These are phyloP conservation scores for Taeniopygia guttata DNA, from an alignment of 2,797 vertebrate species.

Conservation along the genomic window DNA sequence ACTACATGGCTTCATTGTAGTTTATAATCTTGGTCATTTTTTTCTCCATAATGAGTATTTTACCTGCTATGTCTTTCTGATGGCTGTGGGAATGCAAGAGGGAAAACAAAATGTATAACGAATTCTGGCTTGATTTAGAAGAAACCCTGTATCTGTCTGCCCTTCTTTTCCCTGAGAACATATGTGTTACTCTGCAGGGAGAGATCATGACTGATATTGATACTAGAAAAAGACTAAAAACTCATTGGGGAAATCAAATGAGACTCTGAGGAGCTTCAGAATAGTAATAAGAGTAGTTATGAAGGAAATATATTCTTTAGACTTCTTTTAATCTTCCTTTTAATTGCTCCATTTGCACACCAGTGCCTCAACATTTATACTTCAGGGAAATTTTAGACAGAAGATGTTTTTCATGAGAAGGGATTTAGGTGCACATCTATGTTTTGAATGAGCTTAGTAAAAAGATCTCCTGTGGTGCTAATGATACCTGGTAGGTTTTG, in stretches of 20 bases:
- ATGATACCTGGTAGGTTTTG: slow-evolving; percentile 29
- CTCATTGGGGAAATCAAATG: background rate
- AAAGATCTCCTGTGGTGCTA: slow-evolving; percentile 22
- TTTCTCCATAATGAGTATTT: background rate
- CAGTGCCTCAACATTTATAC: background rate
- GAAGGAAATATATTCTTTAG: slow-evolving; percentile 10
- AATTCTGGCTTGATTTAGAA: background rate
- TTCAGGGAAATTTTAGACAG: slow-evolving; percentile 14
- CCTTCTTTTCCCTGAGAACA: background rate
- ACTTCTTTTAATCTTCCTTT: slow-evolving; percentile 49
- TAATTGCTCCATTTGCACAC: slow-evolving; percentile 41
- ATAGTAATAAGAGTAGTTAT: background rate
- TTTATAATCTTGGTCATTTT: background rate
- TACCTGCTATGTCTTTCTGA: background rate
- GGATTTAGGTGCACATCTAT: background rate
- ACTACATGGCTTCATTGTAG: background rate
- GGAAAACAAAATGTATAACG: background rate
- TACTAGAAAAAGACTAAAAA: slow-evolving; percentile 29
- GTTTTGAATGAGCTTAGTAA: slow-evolving; percentile 17
- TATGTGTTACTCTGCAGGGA: background rate
- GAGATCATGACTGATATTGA: background rate
- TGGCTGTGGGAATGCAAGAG: background rate
- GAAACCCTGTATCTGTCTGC: background rate
- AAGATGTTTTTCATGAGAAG: background rate
- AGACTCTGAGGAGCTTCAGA: background rate